Percentiles rank a stretch among this genome's conserved stretches.
Evolutionary conservation across 2,113 vertebrate species (phyloP).

Genomic region (Anseranas semipalmata): DNA sequence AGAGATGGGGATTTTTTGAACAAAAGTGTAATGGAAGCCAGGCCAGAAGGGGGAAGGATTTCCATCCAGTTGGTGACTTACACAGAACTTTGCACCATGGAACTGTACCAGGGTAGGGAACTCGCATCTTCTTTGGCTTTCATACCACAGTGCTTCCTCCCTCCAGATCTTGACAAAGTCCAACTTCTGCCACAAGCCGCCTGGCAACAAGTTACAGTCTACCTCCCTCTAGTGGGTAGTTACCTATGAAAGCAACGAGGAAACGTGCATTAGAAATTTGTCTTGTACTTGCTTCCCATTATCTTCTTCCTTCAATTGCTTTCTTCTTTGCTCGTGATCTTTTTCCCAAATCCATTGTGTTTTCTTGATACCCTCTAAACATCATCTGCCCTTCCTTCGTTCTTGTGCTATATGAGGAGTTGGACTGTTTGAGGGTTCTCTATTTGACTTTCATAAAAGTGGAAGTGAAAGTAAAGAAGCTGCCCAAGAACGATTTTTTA

Average conservation of each 20-base stretch:
- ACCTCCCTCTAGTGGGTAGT: slow-evolving; percentile 57
- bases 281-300: background rate
- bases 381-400: background rate
- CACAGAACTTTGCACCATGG: background rate
- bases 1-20: background rate
- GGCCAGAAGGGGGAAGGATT: background rate
- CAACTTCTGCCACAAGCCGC: background rate
- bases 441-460: background rate
- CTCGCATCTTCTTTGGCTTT: background rate
- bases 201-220: background rate
- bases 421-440: background rate
- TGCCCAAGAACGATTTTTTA: background rate
- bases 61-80: background rate
- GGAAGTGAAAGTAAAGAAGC: slow-evolving; percentile 23
- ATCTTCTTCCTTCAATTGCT: background rate
- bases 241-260: background rate
- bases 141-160: background rate
- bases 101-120: background rate
- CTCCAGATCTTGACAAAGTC: background rate
- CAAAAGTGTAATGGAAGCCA: background rate
- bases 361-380: background rate
- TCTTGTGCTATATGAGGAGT: background rate
- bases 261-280: background rate
- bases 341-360: background rate
- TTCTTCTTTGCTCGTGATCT: background rate